Evolutionary conservation across 1,140 invertebrate genomes (phyloP).

Genomic region (Cataglyphis hispanica): DNA sequence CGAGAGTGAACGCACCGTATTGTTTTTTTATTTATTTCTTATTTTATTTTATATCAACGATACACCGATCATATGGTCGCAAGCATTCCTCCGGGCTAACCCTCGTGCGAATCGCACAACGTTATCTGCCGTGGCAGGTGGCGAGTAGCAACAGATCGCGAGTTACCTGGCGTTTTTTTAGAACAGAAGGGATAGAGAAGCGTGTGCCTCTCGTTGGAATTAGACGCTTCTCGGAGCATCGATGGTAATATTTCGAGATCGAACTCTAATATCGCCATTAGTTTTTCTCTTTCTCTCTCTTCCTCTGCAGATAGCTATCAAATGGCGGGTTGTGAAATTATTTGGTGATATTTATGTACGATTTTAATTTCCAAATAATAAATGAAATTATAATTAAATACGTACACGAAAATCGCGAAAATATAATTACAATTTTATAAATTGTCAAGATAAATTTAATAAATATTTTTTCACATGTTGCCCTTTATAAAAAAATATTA

Average conservation of each 20-base stretch:
- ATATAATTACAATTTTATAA: neutral
- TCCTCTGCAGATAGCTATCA: too few species aligned
- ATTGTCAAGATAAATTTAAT: neutral
- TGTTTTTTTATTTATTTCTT: constrained; percentile 27
- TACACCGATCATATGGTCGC: constrained; percentile 80
- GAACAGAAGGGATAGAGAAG: too few species aligned
- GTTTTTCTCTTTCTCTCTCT: too few species aligned
- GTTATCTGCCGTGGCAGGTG: constrained; percentile 27
- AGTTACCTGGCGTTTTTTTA: neutral
- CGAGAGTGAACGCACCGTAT: constrained; percentile 68
- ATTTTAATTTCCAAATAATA: neutral
- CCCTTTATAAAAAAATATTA: neutral
- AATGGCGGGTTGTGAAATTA: neutral
- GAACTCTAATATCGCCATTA: neutral
- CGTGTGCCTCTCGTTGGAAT: neutral
- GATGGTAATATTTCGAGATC: neutral
- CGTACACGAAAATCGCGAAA: too few species aligned
- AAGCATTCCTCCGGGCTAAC: constrained; percentile 31
- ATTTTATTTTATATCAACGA: constrained; percentile 71
- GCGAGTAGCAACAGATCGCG: constrained; percentile 17
- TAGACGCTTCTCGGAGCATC: neutral
- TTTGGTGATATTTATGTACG: neutral
- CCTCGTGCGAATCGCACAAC: constrained; percentile 16
- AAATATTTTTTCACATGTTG: neutral
- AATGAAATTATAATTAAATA: neutral